These are phyloP conservation scores for Dolichopus griseipennis DNA, from an alignment of 2,888 invertebrate genomes.

Conservation along the genomic window DNA sequence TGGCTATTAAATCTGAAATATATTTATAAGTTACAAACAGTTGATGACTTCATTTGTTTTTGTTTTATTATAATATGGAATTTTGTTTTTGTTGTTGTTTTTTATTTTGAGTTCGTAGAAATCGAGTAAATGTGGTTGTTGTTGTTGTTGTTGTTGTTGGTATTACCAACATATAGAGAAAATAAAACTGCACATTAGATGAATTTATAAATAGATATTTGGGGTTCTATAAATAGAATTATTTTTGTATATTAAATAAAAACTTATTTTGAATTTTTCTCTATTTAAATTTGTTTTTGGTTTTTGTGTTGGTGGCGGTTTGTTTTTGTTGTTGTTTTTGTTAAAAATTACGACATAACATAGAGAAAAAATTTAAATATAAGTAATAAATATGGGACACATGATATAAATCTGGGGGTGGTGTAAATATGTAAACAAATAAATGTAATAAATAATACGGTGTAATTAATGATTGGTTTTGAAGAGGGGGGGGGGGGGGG, in stretches of 20 bases:
- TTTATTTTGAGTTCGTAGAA: background rate
- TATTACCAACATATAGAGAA: background rate
- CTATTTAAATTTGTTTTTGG: background rate
- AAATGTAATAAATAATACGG: too few relatives aligned
- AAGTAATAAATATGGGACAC: too few relatives aligned
- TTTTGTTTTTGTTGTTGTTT: background rate
- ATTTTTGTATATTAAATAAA: background rate
- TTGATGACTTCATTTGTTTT: slow-evolving; percentile 2
- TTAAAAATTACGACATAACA: too few relatives aligned
- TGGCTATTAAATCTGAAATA: background rate
- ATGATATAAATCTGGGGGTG: too few relatives aligned
- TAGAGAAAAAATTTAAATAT: too few relatives aligned
- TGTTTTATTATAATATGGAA: background rate
- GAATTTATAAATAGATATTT: background rate
- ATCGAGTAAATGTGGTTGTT: background rate
- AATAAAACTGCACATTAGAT: slow-evolving; percentile 1
- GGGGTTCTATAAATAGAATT: background rate
- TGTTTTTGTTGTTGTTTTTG: background rate
- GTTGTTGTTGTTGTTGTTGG: background rate
- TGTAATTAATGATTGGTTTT: too few relatives aligned
- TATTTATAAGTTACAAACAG: background rate
- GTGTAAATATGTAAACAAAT: too few relatives aligned
- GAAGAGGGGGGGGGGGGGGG: too few relatives aligned
- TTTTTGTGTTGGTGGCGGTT: background rate
- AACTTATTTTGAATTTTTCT: background rate